Percentiles rank a stretch among this genome's conserved stretches.
Evolutionary conservation across 2,888 invertebrate genomes (phyloP).

Genomic region (Athetis lepigone): DNA sequence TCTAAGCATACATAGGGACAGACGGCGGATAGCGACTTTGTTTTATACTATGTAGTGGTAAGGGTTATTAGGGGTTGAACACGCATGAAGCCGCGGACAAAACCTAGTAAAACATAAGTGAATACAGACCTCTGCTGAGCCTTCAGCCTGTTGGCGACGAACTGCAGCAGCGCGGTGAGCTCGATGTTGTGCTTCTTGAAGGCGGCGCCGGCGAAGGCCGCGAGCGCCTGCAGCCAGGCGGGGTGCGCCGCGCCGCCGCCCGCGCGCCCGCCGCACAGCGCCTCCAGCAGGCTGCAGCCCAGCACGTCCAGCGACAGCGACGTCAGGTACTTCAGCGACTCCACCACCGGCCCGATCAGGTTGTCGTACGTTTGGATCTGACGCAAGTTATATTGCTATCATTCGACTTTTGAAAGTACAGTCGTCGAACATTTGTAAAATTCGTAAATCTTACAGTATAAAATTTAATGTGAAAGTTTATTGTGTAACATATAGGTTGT

Average conservation of each 20-base stretch:
- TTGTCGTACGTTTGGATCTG: constrained; percentile 98
- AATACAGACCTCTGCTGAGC: constrained; percentile 95
- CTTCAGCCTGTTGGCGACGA: constrained; percentile 99
- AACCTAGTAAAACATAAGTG: neutral
- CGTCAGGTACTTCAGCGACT: constrained; percentile 98
- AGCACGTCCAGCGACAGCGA: constrained; percentile 98
- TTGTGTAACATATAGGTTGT: too few relatives aligned
- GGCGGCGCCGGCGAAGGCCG: constrained; percentile 98
- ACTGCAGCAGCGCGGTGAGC: constrained; percentile 98
- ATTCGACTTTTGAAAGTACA: too few relatives aligned
- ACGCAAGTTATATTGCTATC: neutral
- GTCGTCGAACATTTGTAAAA: too few relatives aligned
- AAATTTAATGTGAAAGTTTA: too few relatives aligned
- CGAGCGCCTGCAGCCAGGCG: constrained; percentile 97
- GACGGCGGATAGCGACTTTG: too few relatives aligned
- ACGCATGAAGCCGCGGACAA: too few relatives aligned
- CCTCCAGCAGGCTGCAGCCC: constrained; percentile 98
- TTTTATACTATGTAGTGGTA: too few relatives aligned
- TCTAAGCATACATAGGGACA: too few relatives aligned
- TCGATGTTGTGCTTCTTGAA: constrained; percentile 99
- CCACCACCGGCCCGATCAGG: constrained; percentile 98
- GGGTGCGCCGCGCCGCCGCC: constrained; percentile 96
- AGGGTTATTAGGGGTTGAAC: too few relatives aligned
- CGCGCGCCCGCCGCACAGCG: constrained; percentile 90
- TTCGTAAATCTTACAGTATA: too few relatives aligned